Evolutionary conservation across 1,140 invertebrate genomes (phyloP).

Genomic region (Drosophila tsacasi): DNA sequence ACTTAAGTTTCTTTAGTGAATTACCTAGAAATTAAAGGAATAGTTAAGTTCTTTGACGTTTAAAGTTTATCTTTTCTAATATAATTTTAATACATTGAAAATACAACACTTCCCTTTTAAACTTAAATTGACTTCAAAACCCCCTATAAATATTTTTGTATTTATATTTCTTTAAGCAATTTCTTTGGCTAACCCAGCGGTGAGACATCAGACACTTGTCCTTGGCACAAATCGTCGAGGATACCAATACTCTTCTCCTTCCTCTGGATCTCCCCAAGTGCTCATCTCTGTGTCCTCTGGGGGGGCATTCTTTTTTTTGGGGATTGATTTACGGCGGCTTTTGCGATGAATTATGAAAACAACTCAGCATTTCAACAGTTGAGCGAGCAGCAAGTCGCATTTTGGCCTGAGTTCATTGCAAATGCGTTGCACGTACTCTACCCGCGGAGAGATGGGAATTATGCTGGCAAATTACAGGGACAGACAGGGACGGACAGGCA

Average conservation of each 20-base stretch:
- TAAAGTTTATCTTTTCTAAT: no score
- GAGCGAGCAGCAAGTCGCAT: constrained; percentile 23
- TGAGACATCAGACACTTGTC: constrained; percentile 26
- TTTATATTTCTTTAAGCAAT: no score
- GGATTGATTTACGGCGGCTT: constrained; percentile 64
- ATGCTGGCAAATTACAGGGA: constrained; percentile 59
- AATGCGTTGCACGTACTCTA: constrained; percentile 54
- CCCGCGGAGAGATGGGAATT: constrained; percentile 35
- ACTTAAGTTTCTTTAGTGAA: no score
- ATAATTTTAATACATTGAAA: no score
- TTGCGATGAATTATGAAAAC: constrained; percentile 68
- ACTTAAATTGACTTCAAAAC: background rate
- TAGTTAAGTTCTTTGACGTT: no score
- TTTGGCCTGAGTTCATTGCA: constrained; percentile 9
- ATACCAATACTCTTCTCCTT: constrained; percentile 4
- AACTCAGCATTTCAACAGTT: constrained; percentile 40
- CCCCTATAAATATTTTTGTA: no score
- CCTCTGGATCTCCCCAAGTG: constrained; percentile 16
- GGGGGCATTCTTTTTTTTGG: constrained; percentile 32
- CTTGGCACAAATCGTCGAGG: constrained; percentile 51
- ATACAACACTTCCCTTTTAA: no score
- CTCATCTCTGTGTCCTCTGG: constrained; percentile 13
- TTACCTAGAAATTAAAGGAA: no score
- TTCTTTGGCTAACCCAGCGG: constrained; percentile 4
- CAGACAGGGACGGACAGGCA: constrained; percentile 6